phyloP scores from a whole-genome alignment of 2,113 vertebrate species.

The Crotophaga sulcirostris region DNA sequence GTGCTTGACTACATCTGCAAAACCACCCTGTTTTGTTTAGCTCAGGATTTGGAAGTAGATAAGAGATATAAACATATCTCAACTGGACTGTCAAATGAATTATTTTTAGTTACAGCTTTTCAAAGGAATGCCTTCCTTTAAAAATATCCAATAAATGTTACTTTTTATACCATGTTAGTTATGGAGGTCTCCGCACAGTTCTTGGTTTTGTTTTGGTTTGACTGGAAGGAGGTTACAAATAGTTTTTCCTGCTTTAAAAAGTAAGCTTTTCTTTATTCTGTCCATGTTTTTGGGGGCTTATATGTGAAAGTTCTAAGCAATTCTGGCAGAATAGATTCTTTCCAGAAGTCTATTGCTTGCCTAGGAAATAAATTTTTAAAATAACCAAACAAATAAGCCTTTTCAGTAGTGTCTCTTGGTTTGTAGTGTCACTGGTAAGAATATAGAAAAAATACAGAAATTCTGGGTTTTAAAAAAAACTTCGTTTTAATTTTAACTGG shows the following conservation, averaged over 20 bases:
- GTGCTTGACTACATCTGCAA: neutral
- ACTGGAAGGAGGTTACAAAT: neutral
- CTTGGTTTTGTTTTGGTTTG: neutral
- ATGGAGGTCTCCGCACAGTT: neutral
- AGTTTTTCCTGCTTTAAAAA: neutral
- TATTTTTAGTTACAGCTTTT: conserved; percentile 29
- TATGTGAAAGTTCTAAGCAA: neutral
- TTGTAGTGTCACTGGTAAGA: neutral
- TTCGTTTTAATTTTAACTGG: neutral
- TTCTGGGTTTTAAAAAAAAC: neutral
- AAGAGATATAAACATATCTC: neutral
- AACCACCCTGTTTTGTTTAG: neutral
- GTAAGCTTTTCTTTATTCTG: neutral
- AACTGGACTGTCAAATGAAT: neutral
- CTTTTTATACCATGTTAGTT: neutral
- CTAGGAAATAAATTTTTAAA: neutral
- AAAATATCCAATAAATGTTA: neutral
- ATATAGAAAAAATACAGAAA: neutral
- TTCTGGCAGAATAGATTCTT: neutral
- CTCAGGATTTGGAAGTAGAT: neutral
- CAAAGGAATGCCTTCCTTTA: neutral
- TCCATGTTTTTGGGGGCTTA: neutral
- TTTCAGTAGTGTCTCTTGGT: neutral
- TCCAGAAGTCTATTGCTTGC: neutral
- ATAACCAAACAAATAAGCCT: neutral